Base-by-base conservation (phyloP, 2,113 vertebrate species). In the Cercocebus atys region DNA sequence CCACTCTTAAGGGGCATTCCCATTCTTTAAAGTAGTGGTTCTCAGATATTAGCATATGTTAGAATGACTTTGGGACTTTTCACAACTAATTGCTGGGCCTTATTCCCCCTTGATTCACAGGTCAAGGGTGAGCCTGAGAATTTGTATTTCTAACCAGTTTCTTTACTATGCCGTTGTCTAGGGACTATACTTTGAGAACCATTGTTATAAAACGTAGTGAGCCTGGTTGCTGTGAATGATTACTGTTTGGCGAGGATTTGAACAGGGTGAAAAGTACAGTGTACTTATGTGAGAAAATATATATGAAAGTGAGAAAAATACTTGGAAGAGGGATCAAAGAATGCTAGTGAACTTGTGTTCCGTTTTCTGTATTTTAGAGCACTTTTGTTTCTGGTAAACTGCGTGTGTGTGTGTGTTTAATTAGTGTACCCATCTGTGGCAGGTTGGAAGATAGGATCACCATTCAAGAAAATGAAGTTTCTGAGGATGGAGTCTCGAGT, bases 391-490 rank as follows among this genome's bases (percentile, higher is more conserved):
- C 78, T 87, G 38, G 20, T 92, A 84, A 96, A 59, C 73, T 91
- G 1, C 20, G 61, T 32, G 27, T 64, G 5, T 18, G 7, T 23
- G 61, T 30, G 8, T 66, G 64, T 88, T 47, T 47, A 47, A 43
- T 64, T 94, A 47, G 3, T 64, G 0, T 89, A 14, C 79, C 47
- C 18, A 0, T 88, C 30, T 96, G 6, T 97, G 95, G 6, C 76
- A 99, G 99, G 88, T 97, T 98, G 98, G 97, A 98, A 92, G 98
- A 97, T 82, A 98, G 98, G 43, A 93, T 78, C 86, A 57, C 64
- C 81, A 43, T 43, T 88, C 96, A 97, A 50, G 76, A 93, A 76
- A 84, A 89, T 70, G 93, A 96, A 80, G 61, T 90, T 97, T 92
- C 7, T 12, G 93, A 95, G 87, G 75, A 97, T 88, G 94, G 30